Percentiles rank a stretch among this genome's conserved stretches.
These are phyloP conservation scores for Grallaria varia DNA, from an alignment of 2,113 vertebrate genomes.

Conservation along the genomic window DNA sequence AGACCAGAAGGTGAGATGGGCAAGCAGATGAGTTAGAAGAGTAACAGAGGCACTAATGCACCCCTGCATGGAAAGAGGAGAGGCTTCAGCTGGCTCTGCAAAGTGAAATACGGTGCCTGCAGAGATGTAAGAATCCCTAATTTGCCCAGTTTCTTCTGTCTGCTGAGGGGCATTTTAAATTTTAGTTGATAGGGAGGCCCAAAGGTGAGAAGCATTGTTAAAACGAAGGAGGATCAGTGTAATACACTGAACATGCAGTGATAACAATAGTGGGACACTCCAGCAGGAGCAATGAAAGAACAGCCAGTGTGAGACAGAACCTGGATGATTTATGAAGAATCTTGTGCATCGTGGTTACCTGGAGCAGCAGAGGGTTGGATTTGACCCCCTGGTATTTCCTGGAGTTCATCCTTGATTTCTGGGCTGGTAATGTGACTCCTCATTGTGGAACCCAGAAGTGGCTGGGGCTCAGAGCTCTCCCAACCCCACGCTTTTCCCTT, in stretches of 20 bases:
- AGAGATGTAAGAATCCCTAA: background rate
- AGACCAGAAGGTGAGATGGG: background rate
- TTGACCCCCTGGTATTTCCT: background rate
- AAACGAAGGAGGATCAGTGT: background rate
- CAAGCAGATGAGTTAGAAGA: background rate
- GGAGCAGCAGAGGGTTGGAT: background rate
- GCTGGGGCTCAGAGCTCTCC: background rate
- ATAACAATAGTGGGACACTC: background rate
- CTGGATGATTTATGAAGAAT: background rate
- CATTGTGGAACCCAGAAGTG: background rate
- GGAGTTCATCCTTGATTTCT: background rate
- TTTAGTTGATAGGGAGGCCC: background rate
- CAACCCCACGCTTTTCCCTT: background rate
- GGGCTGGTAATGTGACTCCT: background rate
- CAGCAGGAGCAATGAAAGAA: background rate
- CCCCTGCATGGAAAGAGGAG: background rate
- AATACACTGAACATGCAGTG: background rate
- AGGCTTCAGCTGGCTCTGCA: background rate
- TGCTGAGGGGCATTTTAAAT: background rate
- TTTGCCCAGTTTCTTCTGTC: background rate
- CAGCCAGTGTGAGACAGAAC: background rate
- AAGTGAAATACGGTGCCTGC: background rate
- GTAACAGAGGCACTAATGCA: background rate
- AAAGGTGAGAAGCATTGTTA: background rate
- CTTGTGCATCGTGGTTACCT: no score